Evolutionary conservation across 2,113 vertebrate species (phyloP), one percentile per base, ranked within the genome.

Genomic region (Alligator mississippiensis): DNA sequence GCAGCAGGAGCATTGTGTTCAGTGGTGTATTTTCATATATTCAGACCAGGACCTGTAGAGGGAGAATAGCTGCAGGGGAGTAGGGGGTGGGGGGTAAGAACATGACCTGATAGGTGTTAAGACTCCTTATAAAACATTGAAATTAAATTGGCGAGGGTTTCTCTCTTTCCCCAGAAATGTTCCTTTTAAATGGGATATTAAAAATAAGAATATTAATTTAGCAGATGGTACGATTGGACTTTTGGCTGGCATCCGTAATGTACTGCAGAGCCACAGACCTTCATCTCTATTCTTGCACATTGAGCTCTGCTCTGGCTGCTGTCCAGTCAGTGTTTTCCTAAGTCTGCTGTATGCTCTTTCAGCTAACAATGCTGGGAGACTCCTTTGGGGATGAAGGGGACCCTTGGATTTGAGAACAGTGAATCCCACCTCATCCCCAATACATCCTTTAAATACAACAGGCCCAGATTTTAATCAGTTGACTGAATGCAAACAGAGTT

Each of bases 201-300:
- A 97, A 97, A 96, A 96, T 94, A 92, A 92, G 95, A 96, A 95
- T 97, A 97, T 97, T 97, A 97, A 96, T 97, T 97, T 97, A 96
- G 96, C 96, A 97, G 95, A 97, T 97, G 96, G 96, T 96, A 93
- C 84, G 91, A 89, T 95, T 96, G 95, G 95, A 85, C 95, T 97
- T 95, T 96, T 97, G 97, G 96, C 96, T 96, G 96, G 91, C 96
- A 90, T 4, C 91, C 74, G 84, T 85, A 25, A 80, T 93, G 77
- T 17, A 92, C 91, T 85, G 92, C 0, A 0, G 84, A 93, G 93
- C 34, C 78, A 25, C 93, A 95, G 96, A 95, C 94, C 96, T 95
- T 77, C 1, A 70, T 95, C 94, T 94, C 94, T 54, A n/a, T 13
- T 21, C 92, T 80, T 86, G 85, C 84, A 87, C 64, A 2, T 77